phyloP scores from a whole-genome alignment of 2,113 vertebrate genomes.

The Stegostoma tigrinum region DNA sequence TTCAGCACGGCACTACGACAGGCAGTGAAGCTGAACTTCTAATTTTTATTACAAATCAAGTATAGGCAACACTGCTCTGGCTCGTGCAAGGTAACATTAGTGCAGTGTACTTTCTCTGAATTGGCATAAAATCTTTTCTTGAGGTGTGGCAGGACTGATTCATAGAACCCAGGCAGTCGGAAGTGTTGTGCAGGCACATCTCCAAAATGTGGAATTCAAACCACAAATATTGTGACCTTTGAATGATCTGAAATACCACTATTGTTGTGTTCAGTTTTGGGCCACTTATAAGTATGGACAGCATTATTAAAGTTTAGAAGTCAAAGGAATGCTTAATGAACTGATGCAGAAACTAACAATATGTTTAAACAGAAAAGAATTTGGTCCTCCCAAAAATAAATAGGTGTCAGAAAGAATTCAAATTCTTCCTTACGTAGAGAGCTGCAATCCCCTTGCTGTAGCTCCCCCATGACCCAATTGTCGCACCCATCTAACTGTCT shows the following conservation, averaged over 20 bases:
- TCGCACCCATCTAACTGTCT: neutral
- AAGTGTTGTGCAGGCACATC: neutral
- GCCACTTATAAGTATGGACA: neutral
- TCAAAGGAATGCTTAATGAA: neutral
- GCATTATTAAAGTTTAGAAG: neutral
- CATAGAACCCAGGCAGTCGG: neutral
- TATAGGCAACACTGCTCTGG: neutral
- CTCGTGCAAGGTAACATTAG: neutral
- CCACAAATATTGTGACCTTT: neutral
- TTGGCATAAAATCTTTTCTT: neutral
- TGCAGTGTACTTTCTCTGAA: neutral
- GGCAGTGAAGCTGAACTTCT: neutral
- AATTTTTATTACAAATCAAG: neutral
- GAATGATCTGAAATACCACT: neutral
- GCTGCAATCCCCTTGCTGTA: neutral
- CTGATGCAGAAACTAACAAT: neutral
- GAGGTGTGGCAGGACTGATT: neutral
- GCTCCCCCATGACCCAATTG: neutral
- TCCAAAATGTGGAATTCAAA: too few relatives aligned
- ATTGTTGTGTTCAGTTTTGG: neutral
- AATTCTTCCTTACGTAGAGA: neutral
- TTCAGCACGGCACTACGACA: neutral
- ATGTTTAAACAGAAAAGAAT: neutral
- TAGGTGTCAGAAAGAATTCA: neutral
- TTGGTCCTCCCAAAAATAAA: neutral